phyloP scores from a whole-genome alignment of 2,113 vertebrate genomes.

The Piaya cayana region DNA sequence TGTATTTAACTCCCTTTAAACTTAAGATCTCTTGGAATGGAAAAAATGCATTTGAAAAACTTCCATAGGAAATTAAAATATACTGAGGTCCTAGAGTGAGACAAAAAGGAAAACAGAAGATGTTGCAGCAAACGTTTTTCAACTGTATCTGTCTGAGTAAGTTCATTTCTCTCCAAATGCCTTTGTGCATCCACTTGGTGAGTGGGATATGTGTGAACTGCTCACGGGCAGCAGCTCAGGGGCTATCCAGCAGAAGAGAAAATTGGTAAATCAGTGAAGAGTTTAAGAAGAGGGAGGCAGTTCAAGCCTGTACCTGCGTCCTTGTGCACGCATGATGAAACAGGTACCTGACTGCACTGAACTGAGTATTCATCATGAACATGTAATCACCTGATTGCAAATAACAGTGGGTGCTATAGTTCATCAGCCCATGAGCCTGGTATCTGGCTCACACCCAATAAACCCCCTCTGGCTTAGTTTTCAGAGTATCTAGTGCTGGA shows the following conservation, averaged over 20 bases:
- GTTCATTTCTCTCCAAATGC: background rate
- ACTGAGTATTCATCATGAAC: background rate
- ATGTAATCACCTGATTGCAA: background rate
- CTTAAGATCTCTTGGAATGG: background rate
- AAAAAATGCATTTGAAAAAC: conserved; percentile 11
- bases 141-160: background rate
- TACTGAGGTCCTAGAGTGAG: background rate
- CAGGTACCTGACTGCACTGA: background rate
- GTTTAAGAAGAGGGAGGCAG: background rate
- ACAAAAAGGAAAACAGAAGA: background rate
- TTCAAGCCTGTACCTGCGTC: background rate
- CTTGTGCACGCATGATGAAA: background rate
- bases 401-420: background rate
- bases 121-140: background rate
- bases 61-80: background rate
- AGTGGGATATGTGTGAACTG: background rate
- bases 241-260: background rate
- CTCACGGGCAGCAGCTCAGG: background rate
- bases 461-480: background rate
- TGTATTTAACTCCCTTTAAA: background rate
- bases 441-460: fast-evolving
- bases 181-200: background rate
- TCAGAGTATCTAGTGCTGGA: background rate
- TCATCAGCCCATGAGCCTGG: background rate
- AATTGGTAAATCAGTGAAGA: background rate